These are phyloP conservation scores for Macropodus opercularis DNA, from an alignment of 2,797 vertebrate species.

Conservation along the genomic window DNA sequence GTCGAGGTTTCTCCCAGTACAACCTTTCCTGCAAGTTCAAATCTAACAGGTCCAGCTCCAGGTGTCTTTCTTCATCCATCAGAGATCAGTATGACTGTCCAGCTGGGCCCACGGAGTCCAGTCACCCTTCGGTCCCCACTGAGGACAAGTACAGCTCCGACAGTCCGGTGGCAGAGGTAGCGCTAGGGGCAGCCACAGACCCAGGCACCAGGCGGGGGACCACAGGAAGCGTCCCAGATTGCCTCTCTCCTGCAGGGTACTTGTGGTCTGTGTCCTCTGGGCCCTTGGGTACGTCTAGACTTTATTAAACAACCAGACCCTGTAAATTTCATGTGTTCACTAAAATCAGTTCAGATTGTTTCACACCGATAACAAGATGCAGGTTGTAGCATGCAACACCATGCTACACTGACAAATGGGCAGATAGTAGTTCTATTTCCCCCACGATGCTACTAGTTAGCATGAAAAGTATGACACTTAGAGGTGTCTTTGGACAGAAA, in stretches of 20 bases:
- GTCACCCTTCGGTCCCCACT: slow-evolving; percentile 46
- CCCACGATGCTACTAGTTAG: too few species aligned
- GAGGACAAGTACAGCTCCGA: slow-evolving; percentile 55
- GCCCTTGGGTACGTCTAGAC: slow-evolving; percentile 30
- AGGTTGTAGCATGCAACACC: too few species aligned
- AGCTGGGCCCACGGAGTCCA: neutral
- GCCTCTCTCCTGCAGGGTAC: slow-evolving; percentile 36
- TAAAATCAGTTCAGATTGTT: too few species aligned
- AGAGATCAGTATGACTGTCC: neutral
- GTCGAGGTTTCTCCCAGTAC: slow-evolving; percentile 79
- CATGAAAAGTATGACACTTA: too few species aligned
- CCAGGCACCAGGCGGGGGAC: neutral
- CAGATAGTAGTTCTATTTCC: too few species aligned
- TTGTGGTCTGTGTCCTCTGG: slow-evolving; percentile 18
- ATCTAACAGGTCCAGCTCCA: slow-evolving; percentile 23
- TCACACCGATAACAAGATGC: too few species aligned
- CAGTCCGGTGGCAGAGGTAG: neutral
- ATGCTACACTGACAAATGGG: too few species aligned
- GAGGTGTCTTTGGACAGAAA: too few species aligned
- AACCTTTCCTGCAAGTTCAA: slow-evolving; percentile 11
- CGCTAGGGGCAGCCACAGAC: neutral
- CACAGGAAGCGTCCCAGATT: slow-evolving; percentile 2
- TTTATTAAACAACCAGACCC: neutral
- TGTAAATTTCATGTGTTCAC: neutral
- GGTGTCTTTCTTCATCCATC: neutral